Evolutionary conservation across 2,113 vertebrate species (phyloP).

Genomic region (Datnioides undecimradiatus): DNA sequence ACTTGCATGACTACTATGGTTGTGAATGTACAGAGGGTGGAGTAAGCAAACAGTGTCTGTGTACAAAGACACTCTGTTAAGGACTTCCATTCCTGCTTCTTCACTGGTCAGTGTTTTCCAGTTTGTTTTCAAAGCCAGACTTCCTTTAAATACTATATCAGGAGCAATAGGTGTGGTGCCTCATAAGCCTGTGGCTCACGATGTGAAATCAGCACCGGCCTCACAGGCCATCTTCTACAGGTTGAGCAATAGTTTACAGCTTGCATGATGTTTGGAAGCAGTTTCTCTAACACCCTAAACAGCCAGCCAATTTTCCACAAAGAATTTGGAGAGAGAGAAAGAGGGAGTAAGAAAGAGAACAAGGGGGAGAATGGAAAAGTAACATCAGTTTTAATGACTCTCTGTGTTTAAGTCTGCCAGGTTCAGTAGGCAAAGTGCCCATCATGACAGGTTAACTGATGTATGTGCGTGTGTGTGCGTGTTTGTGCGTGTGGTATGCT

Average conservation of each 20-base stretch:
- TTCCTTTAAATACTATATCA: neutral
- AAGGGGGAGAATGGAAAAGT: slow-evolving; percentile 34
- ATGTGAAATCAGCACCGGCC: neutral
- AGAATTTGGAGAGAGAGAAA: slow-evolving; percentile 19
- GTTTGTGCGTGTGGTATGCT: neutral
- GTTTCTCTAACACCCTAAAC: slow-evolving; percentile 26
- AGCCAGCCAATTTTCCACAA: slow-evolving; percentile 49
- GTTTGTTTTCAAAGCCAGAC: neutral
- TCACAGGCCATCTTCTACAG: neutral
- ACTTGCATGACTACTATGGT: slow-evolving; percentile 1
- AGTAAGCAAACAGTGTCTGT: slow-evolving; percentile 32
- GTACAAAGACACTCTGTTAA: slow-evolving; percentile 18
- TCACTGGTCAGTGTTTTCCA: neutral
- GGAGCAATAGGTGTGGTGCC: neutral
- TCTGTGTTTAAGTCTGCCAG: slow-evolving; percentile 36
- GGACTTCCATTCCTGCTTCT: neutral
- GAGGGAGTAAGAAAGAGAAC: neutral
- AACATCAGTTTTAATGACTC: slow-evolving; percentile 15
- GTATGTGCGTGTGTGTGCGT: slow-evolving; percentile 15
- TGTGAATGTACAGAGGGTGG: slow-evolving; percentile 35
- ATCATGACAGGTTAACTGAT: slow-evolving; percentile 34
- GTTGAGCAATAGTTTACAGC: slow-evolving; percentile 43
- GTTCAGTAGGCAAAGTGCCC: slow-evolving; percentile 25
- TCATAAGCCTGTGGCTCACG: neutral
- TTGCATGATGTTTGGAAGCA: slow-evolving; percentile 36